Evolutionary conservation across 2,888 invertebrate species (phyloP), one percentile per base, ranked within the genome.

Genomic region (Blera fallax): DNA sequence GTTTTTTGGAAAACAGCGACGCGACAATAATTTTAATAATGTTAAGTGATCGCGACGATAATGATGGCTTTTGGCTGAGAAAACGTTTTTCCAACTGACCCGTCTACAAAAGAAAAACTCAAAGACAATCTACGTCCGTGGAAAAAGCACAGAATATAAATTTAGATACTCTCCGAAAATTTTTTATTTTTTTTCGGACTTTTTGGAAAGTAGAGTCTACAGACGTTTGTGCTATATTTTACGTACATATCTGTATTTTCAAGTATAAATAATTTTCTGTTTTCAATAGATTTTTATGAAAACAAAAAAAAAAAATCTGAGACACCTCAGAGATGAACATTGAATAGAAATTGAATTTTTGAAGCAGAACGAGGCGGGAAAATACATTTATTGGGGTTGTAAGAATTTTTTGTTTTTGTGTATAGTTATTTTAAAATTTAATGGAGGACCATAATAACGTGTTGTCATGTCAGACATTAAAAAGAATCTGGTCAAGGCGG

Each of bases 141-240:
- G 24, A 67, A 54, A 65, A 77, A 77, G 77, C 77, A 69, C 67
- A 60, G 14, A 50, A 58, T 58, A 60, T 70, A 78, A 62, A 52
- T 70, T 54, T 78, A 78, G 78, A 78, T 24, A 27, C 32, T 58
- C 21, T 54, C 45, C 43, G 67, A n/a, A 32, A 48, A 27, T n/a
- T 52, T 14, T 40, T 14, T 29, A 16, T 29, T 37, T n/a, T 24
- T 18, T 8, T 21, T 43, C 10, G 27, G 11, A 27, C 52, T 40
- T 29, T 70, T 70, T 70, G 69, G 69, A 56, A 52, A 37, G 50
- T 34, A 48, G 32, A 14, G 40, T 18, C 60, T 45, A 34, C 14
- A 14, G 27, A 60, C 43, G 43, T 18, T 11, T 10, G 50, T 37
- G 29, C 37, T 34, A 27, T 37, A 18, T 72, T 58, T 48, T 60